Evolutionary conservation across 1,140 invertebrate genomes (phyloP), one percentile per base, ranked within the genome.

Genomic region (Platorchestia sp.): DNA sequence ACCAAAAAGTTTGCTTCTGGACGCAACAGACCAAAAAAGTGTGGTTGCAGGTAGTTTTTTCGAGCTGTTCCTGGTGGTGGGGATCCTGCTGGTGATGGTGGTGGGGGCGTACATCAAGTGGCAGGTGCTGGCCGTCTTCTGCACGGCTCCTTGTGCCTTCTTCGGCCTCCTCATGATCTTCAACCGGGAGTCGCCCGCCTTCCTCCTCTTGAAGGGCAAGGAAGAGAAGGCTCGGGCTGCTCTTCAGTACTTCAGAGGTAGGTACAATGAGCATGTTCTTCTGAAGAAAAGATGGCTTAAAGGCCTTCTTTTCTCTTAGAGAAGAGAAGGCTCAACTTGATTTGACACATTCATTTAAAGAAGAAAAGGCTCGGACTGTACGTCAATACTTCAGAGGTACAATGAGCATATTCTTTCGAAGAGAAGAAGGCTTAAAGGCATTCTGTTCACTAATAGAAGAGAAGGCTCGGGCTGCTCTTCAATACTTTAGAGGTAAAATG

Each of bases 241-340:
- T 44, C 86, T 95, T 16, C 59, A 95, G 53, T 45, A 86, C 16
- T 95, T 95, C 45, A 95, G 95, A 43, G 95, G 95, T 95, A 75
- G 41, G 10, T 95, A n/a, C 14, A 75, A 19, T 75, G 59, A 75
- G 59, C 59, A 75, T 75, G 14, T 14, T 75, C 10, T 75, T 36
- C 1, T 36, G 1, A 75, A 22, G 59, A 36, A 27, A 36, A 36
- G 59, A 22, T 75, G 59, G 14, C 7, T 36, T 3, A 22, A 22
- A 22, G 14, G 6, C 47, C 6, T 10, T 6, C 47, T 51, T 6
- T 19, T 10, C 47, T 10, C 47, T 10, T 22, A 75, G 14, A 75
- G 3, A 27, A 22, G 1, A 22, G 27, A 22, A 27, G 10, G 59
- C 10, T 75, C 36, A 14, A 36, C 53, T 16, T 16, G 36, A 75